Evolutionary conservation across 1,140 invertebrate species (phyloP).

Genomic region (Atopsyche davidsoni): DNA sequence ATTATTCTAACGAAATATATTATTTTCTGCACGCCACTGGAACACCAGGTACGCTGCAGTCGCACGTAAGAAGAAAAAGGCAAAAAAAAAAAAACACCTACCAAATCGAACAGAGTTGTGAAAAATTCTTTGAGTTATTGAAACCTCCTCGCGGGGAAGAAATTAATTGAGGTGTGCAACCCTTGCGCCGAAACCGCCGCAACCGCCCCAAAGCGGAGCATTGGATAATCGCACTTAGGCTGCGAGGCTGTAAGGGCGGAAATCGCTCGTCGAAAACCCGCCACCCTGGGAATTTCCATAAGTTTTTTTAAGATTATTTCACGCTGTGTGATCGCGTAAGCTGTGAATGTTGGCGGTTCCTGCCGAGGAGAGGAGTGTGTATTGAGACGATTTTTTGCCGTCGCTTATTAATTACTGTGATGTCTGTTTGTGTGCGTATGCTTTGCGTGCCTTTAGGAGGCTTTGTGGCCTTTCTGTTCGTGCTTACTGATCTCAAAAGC

Average conservation of each 20-base stretch:
- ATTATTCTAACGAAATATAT: not conserved
- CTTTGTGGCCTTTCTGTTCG: no score
- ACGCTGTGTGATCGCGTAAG: not conserved
- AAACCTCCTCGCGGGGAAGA: conserved; percentile 29
- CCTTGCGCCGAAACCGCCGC: not conserved
- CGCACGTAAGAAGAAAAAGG: conserved; percentile 13
- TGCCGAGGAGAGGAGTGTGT: conserved; percentile 2
- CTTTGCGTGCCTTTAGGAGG: not conserved
- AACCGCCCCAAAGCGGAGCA: not conserved
- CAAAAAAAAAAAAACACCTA: conserved; percentile 20
- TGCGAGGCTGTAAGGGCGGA: not conserved
- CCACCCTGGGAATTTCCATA: no score
- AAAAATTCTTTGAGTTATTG: conserved; percentile 30
- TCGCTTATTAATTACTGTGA: conserved; percentile 14
- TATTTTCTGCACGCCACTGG: not conserved
- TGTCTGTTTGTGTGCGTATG: conserved; percentile 3
- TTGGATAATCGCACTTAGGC: not conserved
- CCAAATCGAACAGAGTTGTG: conserved; percentile 21
- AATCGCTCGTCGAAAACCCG: not conserved
- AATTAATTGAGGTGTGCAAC: conserved; percentile 29
- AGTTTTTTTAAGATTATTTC: conserved; percentile 1
- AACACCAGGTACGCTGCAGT: not conserved
- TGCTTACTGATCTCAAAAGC: no score
- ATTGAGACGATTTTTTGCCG: conserved; percentile 21
- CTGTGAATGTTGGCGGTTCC: not conserved